These are phyloP conservation scores for Diplodus sargus DNA, from an alignment of 2,797 vertebrate species.

Conservation along the genomic window DNA sequence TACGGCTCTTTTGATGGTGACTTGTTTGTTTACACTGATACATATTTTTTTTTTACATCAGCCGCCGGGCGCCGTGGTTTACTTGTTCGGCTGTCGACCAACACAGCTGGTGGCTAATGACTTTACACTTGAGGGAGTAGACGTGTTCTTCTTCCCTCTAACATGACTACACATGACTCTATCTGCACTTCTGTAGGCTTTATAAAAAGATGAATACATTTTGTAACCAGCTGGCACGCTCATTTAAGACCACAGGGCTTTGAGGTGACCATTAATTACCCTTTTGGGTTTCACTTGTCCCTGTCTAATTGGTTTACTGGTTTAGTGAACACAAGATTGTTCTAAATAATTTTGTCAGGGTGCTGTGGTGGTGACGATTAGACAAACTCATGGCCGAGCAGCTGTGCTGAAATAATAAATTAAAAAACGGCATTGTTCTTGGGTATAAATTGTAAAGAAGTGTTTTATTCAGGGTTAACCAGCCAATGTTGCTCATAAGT, in stretches of 20 bases:
- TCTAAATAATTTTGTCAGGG: conserved; percentile 48
- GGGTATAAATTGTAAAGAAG: conserved; percentile 26
- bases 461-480: conserved; percentile 40
- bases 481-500: conserved; percentile 14
- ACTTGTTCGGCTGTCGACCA: conserved; percentile 42
- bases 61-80: conserved; percentile 36
- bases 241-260: conserved; percentile 56
- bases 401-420: conserved; percentile 32
- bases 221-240: conserved; percentile 51
- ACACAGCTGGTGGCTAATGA: conserved; percentile 68
- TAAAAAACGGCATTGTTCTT: conserved; percentile 13
- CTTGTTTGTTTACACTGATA: conserved; percentile 54
- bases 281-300: conserved; percentile 46
- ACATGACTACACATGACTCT: conserved; percentile 39
- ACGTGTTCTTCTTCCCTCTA: conserved; percentile 30
- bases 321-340: conserved; percentile 55
- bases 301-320: conserved; percentile 54
- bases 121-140: conserved; percentile 59
- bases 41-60: not conserved
- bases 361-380: conserved; percentile 30
- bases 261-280: conserved; percentile 66
- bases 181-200: conserved; percentile 16
- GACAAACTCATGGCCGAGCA: conserved; percentile 24
- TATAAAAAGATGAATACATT: conserved; percentile 52
- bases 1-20: conserved; percentile 15